A percentile compares a stretch with the other conserved stretches of the same genome.
phyloP scores from a whole-genome alignment of 1,140 invertebrate genomes.

The Drosophila carrolli region DNA sequence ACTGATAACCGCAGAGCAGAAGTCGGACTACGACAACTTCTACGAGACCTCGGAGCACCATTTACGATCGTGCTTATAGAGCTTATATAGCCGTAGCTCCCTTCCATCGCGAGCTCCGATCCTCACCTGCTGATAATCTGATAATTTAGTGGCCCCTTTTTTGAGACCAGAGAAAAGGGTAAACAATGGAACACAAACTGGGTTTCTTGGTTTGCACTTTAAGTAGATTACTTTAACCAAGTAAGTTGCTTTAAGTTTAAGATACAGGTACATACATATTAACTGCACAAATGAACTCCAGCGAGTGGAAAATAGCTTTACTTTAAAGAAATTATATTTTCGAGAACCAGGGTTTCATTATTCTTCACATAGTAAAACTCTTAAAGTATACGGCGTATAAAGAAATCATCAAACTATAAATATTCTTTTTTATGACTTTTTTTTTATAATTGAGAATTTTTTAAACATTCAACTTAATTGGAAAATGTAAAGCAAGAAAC shows the following conservation, averaged over 20 bases:
- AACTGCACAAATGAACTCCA: no score
- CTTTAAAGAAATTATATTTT: no score
- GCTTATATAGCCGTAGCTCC: conserved; percentile 14
- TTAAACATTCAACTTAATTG: no score
- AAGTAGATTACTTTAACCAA: not conserved
- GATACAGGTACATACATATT: no score
- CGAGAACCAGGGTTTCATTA: no score
- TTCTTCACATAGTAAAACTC: no score
- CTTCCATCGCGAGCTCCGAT: conserved; percentile 18
- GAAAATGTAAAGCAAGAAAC: no score
- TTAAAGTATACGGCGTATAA: no score
- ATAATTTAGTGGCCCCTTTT: conserved; percentile 26
- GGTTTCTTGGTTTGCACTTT: not conserved
- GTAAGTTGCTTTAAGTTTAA: not conserved
- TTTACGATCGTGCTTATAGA: conserved; percentile 33
- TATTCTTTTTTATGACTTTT: no score
- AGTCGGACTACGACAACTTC: conserved; percentile 73
- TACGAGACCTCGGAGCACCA: conserved; percentile 37
- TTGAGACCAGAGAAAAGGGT: conserved; percentile 3
- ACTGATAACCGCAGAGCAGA: conserved; percentile 77
- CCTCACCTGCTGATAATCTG: conserved; percentile 25
- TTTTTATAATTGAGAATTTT: no score
- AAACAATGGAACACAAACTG: conserved; percentile 13
- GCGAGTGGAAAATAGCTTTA: no score
- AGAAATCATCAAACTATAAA: no score